phyloP scores from a whole-genome alignment of 2,797 vertebrate genomes.

The Furcifer pardalis region DNA sequence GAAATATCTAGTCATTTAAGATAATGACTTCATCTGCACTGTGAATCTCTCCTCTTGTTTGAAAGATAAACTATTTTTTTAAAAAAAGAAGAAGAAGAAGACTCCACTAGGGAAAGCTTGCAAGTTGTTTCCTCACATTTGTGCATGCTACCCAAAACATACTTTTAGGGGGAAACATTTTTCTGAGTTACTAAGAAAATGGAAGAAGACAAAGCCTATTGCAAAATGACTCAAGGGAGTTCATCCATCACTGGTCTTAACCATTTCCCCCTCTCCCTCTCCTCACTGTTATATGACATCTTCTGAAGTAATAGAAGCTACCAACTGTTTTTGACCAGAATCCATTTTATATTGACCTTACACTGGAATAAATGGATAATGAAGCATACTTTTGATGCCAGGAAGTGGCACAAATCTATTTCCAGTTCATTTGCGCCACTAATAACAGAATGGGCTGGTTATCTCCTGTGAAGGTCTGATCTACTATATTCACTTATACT shows the following conservation, averaged over 20 bases:
- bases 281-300: neutral
- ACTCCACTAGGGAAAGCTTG: neutral
- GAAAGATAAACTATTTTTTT: neutral
- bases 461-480: neutral
- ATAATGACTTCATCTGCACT: neutral
- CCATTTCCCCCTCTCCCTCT: no score
- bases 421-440: neutral
- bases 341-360: neutral
- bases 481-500: neutral
- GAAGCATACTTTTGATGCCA: neutral
- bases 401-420: neutral
- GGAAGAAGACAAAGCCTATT: neutral
- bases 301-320: neutral
- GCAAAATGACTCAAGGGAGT: neutral
- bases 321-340: neutral
- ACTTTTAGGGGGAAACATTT: neutral
- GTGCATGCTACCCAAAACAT: neutral
- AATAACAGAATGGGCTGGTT: neutral
- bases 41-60: neutral
- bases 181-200: neutral
- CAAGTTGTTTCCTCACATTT: neutral
- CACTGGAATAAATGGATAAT: neutral
- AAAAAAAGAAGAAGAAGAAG: neutral
- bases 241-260: neutral
- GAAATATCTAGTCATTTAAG: neutral